These are phyloP conservation scores for Ovis canadensis DNA, from an alignment of 2,113 vertebrate species.

Conservation along the genomic window DNA sequence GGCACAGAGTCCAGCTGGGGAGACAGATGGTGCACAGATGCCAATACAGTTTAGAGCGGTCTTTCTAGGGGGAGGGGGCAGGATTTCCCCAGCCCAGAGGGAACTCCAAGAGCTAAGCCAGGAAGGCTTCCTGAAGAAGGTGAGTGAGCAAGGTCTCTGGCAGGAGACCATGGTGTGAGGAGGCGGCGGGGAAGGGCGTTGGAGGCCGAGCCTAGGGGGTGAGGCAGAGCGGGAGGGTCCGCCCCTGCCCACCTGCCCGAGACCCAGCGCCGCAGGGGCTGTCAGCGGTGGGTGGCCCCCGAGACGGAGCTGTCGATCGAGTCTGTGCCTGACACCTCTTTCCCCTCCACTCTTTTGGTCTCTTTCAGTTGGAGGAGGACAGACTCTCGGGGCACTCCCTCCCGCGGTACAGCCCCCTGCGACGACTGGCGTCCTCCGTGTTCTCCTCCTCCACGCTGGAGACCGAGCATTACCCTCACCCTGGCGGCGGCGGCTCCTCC, in stretches of 20 bases:
- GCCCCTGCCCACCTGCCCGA: not conserved
- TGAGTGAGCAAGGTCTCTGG: constrained; percentile 13
- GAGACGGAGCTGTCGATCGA: constrained; percentile 80
- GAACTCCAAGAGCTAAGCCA: not conserved
- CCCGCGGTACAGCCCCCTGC: constrained; percentile 96
- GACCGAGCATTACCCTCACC: constrained; percentile 96
- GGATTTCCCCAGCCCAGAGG: not conserved
- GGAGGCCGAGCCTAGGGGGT: not conserved
- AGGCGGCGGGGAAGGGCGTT: not conserved
- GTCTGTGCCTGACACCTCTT: constrained; percentile 87
- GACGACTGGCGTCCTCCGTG: constrained; percentile 98
- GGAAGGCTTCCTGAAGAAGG: not conserved
- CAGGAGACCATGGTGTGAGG: not conserved
- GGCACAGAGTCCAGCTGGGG: not conserved
- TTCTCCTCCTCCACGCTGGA: constrained; percentile 99
- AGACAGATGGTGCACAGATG: not conserved
- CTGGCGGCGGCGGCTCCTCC: constrained; percentile 79
- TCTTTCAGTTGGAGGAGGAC: constrained; percentile 98
- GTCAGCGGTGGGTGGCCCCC: constrained; percentile 72
- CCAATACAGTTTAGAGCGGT: not conserved
- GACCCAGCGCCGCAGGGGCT: constrained; percentile 62
- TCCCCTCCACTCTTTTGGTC: constrained; percentile 96
- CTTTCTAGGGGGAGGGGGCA: not conserved
- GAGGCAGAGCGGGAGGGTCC: not conserved
- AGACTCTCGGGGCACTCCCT: constrained; percentile 89